Evolutionary conservation across 2,888 invertebrate species (phyloP), one percentile per base, ranked within the genome.

Genomic region (Labia minor): DNA sequence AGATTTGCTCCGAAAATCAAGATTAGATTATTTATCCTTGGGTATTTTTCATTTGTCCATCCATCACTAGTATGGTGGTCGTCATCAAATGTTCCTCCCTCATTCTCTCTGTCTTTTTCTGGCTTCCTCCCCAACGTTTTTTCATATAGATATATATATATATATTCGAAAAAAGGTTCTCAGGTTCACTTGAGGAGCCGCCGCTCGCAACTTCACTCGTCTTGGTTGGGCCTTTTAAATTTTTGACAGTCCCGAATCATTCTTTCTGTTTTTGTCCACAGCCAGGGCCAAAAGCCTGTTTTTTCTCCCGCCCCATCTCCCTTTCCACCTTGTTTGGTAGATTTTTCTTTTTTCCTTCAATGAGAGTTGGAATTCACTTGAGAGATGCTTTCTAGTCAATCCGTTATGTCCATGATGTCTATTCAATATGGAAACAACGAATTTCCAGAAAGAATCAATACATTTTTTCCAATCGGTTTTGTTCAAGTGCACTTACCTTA

Each of bases 181-280:
- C 49, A 49, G 49, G 49, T 49, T 49, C 49, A 49, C 49, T 49
- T 49, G 49, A 49, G n/a, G 49, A 49, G 49, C 49, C 49, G 49
- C 49, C 49, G 49, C 49, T 16, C 49, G 49, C 49, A 49, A 49
- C 49, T 49, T 16, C 49, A 49, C 49, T 33, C 33, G 6, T 33
- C 33, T 33, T n/a, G n/a, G n/a, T 33, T 16, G 49, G 49, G 49
- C 49, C 49, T 49, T 49, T 49, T 49, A 49, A 49, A 49, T 49
- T 49, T 33, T 49, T 49, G 49, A 49, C 49, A 49, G 49, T 49
- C 49, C 49, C 49, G 49, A 49, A 8, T 49, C 49, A 14, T 4
- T 26, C 26, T 26, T 26, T 26, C 26, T 49, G 49, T 49, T 49
- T 49, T 49, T 49, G 49, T 49, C 49, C 49, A 49, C 8, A 14